Evolutionary conservation across 2,797 vertebrate genomes (phyloP).

Genomic region (Sebastes miniatus): DNA sequence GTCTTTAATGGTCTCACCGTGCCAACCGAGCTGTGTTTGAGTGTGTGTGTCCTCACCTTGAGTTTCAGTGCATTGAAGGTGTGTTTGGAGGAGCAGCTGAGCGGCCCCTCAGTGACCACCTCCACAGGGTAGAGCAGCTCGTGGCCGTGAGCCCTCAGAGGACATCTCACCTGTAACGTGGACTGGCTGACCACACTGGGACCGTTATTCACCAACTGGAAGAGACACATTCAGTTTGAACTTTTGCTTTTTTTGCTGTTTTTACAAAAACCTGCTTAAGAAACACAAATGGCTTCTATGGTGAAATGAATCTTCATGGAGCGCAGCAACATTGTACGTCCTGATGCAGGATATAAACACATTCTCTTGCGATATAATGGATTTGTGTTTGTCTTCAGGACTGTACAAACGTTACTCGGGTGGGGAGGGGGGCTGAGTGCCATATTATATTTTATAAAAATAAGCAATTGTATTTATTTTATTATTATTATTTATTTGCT

Average conservation of each 20-base stretch:
- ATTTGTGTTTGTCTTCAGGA: background rate
- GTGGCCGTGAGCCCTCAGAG: conserved; percentile 78
- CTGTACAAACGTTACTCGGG: background rate
- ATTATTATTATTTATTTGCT: background rate
- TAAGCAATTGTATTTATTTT: background rate
- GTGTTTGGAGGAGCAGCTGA: conserved; percentile 85
- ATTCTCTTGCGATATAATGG: background rate
- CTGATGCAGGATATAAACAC: background rate
- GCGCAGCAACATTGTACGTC: background rate
- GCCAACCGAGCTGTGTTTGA: background rate
- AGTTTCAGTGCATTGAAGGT: conserved; percentile 82
- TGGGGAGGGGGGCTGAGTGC: no score
- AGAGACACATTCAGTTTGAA: background rate
- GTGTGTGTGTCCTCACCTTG: conserved; percentile 76
- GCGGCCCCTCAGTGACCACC: conserved; percentile 77
- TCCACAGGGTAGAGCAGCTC: conserved; percentile 86
- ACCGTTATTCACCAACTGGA: conserved; percentile 89
- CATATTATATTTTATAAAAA: background rate
- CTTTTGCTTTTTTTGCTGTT: background rate
- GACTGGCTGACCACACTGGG: conserved; percentile 90
- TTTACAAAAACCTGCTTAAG: background rate
- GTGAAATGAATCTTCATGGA: background rate
- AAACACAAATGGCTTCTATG: background rate
- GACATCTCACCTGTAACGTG: conserved; percentile 85
- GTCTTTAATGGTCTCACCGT: background rate